phyloP scores from a whole-genome alignment of 2,888 invertebrate genomes.

The Himalopsyche japonica region DNA sequence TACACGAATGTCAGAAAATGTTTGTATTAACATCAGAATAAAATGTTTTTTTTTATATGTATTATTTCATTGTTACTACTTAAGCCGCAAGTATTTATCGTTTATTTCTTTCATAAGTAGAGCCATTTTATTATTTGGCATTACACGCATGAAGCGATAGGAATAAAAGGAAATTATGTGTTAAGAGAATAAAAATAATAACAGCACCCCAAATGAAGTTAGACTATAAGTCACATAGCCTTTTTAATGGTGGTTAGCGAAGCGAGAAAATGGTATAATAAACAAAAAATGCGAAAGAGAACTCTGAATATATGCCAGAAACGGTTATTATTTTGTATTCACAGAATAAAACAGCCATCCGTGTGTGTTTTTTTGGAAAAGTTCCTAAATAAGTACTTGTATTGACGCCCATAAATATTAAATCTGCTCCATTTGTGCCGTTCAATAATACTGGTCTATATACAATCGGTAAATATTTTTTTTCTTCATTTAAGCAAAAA shows the following conservation, averaged over 20 bases:
- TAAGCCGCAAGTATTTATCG: neutral
- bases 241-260: constrained; percentile 13
- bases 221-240: neutral
- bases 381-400: neutral
- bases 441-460: neutral
- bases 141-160: neutral
- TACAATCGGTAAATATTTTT: too few relatives aligned
- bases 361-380: neutral
- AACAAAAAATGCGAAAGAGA: constrained; percentile 5
- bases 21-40: neutral
- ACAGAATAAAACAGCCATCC: neutral
- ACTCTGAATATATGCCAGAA: constrained; percentile 12
- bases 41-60: neutral
- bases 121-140: neutral
- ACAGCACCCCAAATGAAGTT: neutral
- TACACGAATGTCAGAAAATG: too few relatives aligned
- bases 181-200: neutral
- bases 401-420: neutral
- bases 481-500: too few relatives aligned
- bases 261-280: constrained; percentile 12
- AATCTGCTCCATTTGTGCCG: neutral
- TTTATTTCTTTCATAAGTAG: neutral
- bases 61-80: neutral
- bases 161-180: neutral
- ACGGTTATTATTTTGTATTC: neutral